Evolutionary conservation across 2,888 invertebrate species (phyloP), one percentile per base, ranked within the genome.

Genomic region (Dynastes hyllus): DNA sequence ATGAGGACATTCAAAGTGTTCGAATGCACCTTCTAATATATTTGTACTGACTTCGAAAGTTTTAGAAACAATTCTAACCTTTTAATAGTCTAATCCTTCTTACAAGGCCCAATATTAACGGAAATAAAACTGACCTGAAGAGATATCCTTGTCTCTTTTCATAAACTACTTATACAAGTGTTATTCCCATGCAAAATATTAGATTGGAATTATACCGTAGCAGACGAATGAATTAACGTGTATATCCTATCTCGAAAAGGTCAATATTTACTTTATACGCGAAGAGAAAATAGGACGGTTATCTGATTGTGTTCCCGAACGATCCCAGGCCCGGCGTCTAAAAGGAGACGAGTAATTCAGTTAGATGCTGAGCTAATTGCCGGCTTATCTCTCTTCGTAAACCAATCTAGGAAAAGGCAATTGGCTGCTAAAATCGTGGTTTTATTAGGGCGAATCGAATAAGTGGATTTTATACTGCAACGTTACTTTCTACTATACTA

Each of bases 351-450:
- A 77, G 67, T 77, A 77, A 77, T 77, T 77, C 77, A 61, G 77
- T 77, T 77, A 77, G 77, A 69, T 67, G 67, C 69, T 67, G 67
- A 77, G 67, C 77, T 77, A 77, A 77, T 77, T 77, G 77, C 77
- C 67, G 67, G 67, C 69, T 77, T 77, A 77, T 77, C 77, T 65
- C 63, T 58, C 55, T 50, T 58, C 69, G 67, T 77, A 69, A 69
- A 69, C 67, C 67, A 75, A 75, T 75, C 61, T 75, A 75, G 73
- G 40, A 61, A 45, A 75, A 61, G 37, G 73, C 73, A 75, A 75
- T 75, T 75, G 73, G 73, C 73, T 75, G 73, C 73, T 75, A 63
- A 63, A 75, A 75, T 75, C 73, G 73, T 75, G 50, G 61, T 45
- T 75, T 61, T 61, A 75, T 75, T 75, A 45, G 73, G 61, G 61